Percentiles rank a stretch among this genome's conserved stretches.
These are phyloP conservation scores for Rhincodon typus DNA, from an alignment of 2,797 vertebrate species.

Conservation along the genomic window DNA sequence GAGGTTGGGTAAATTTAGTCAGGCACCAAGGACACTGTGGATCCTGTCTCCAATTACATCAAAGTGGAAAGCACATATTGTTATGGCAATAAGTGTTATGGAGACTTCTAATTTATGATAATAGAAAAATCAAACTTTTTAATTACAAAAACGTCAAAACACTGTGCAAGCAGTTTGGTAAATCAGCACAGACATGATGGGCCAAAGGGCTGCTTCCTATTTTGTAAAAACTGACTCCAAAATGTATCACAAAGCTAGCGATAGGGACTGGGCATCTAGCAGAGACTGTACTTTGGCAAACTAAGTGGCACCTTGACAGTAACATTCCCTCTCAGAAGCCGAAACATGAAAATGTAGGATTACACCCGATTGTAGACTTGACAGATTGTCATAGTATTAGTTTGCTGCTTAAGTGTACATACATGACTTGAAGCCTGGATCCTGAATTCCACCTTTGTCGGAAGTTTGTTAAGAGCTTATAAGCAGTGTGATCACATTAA, in stretches of 20 bases:
- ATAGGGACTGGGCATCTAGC: background rate
- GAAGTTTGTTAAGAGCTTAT: background rate
- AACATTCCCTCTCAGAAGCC: background rate
- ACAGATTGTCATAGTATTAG: background rate
- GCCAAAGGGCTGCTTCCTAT: no score
- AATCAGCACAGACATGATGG: background rate
- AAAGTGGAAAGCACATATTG: background rate
- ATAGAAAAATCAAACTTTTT: background rate
- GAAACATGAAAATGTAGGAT: background rate
- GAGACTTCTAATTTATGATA: background rate
- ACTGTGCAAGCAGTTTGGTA: background rate
- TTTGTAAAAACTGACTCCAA: background rate
- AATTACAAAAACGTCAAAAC: background rate
- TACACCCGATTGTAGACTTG: background rate
- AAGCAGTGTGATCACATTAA: background rate
- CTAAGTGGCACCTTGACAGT: background rate
- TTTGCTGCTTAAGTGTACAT: background rate
- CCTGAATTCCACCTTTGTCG: background rate
- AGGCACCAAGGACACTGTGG: background rate
- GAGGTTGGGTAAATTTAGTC: background rate
- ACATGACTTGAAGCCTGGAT: background rate
- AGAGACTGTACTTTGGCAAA: background rate
- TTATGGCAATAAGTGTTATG: background rate
- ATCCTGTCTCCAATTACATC: background rate
- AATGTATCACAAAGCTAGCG: background rate